A percentile compares a stretch with the other conserved stretches of the same genome.
Evolutionary conservation across 2,113 vertebrate species (phyloP).

Genomic region (Mionectes macconnelli): DNA sequence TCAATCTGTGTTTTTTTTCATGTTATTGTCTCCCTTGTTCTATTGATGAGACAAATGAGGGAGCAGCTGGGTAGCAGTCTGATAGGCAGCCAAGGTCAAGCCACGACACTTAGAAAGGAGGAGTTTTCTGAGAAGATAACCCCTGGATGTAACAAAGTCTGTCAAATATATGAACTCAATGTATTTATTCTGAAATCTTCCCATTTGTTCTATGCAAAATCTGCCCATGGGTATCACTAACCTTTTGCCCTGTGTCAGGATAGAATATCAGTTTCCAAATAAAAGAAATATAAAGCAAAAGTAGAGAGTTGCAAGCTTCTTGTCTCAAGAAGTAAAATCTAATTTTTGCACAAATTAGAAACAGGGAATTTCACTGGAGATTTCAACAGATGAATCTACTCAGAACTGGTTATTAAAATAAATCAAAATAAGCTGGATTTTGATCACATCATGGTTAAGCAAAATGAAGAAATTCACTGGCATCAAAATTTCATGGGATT

Average conservation of each 20-base stretch:
- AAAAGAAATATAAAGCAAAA: not conserved
- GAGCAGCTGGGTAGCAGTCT: not conserved
- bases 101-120: not conserved
- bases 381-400: not conserved
- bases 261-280: not conserved
- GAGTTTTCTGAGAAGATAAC: not conserved
- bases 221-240: not conserved
- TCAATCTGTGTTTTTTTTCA: fast-evolving
- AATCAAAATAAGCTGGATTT: not conserved
- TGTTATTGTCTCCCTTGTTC: not conserved
- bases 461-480: not conserved
- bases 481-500: not conserved
- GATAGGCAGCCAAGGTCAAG: not conserved
- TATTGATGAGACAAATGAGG: not conserved
- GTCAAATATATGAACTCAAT: not conserved
- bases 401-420: not conserved
- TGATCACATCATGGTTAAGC: not conserved
- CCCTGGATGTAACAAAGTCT: not conserved
- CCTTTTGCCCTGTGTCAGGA: not conserved
- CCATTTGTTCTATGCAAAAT: not conserved
- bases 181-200: not conserved
- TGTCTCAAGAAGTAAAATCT: not conserved
- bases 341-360: not conserved
- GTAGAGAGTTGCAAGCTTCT: fast-evolving
- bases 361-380: not conserved